Evolutionary conservation across 1,140 invertebrate genomes (phyloP).

Genomic region (Episyrphus balteatus): DNA sequence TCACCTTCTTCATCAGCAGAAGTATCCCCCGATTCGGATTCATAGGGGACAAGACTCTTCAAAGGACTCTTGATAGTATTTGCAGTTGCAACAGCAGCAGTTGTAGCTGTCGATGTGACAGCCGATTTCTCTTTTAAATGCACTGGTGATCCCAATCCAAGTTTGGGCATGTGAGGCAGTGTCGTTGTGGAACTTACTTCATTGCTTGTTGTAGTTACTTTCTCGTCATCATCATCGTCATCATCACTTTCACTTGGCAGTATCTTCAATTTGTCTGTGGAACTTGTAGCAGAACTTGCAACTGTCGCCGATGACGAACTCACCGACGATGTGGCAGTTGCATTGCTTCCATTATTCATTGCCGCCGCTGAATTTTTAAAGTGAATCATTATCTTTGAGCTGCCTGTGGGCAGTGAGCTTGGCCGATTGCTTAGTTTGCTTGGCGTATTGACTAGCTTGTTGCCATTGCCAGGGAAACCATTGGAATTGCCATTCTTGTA

Average conservation of each 20-base stretch:
- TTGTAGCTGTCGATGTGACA: slow-evolving; percentile 12
- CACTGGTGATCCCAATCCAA: slow-evolving; percentile 14
- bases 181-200: neutral
- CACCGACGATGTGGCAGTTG: too few relatives aligned
- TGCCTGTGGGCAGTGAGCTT: too few relatives aligned
- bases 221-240: neutral
- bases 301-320: too few relatives aligned
- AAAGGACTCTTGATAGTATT: slow-evolving; percentile 5
- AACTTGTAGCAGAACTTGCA: neutral
- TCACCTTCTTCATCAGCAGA: slow-evolving; percentile 11
- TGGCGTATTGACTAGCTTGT: neutral
- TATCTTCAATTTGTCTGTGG: slow-evolving; percentile 8
- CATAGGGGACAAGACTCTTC: slow-evolving; percentile 34
- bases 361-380: too few relatives aligned
- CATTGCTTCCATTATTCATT: too few relatives aligned
- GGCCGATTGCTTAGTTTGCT: neutral
- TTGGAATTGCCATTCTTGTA: neutral
- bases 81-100: neutral
- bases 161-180: neutral
- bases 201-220: neutral
- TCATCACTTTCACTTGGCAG: slow-evolving; percentile 20
- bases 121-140: slow-evolving; percentile 4
- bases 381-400: too few relatives aligned
- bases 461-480: neutral
- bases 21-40: slow-evolving; percentile 27